phyloP scores from a whole-genome alignment of 2,113 vertebrate genomes.

The Gopherus flavomarginatus region DNA sequence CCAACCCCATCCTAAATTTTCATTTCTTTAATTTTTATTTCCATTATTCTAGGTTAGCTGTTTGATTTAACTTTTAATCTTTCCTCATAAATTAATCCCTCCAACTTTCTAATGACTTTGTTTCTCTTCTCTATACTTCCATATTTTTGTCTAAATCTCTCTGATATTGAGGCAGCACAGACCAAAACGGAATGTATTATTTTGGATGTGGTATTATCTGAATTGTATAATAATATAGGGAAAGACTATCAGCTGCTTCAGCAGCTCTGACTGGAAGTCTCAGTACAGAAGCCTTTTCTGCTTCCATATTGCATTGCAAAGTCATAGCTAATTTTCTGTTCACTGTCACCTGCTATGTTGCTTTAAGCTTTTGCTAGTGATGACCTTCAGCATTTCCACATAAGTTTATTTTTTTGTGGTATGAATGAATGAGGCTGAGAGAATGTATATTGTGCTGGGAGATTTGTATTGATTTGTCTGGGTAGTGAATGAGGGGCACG shows the following conservation, averaged over 20 bases:
- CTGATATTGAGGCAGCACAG: not conserved
- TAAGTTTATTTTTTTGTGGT: too few relatives aligned
- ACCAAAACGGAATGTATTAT: not conserved
- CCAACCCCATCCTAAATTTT: not conserved
- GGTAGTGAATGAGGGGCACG: too few relatives aligned
- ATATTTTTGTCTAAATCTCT: not conserved
- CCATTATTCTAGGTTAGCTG: not conserved
- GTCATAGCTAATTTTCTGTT: not conserved
- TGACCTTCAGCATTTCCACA: too few relatives aligned
- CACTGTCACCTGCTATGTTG: not conserved
- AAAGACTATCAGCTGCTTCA: not conserved
- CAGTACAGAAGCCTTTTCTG: not conserved
- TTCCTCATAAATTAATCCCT: not conserved
- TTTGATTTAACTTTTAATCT: not conserved
- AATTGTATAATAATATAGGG: not conserved
- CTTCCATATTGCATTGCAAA: not conserved
- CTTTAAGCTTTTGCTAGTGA: too few relatives aligned
- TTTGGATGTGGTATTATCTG: fast-evolving
- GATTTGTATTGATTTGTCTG: too few relatives aligned
- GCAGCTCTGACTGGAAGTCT: not conserved
- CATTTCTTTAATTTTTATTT: not conserved
- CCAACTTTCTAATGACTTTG: not conserved
- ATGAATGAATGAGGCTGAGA: too few relatives aligned
- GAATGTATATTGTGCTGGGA: too few relatives aligned
- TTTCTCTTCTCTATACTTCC: not conserved